Evolutionary conservation across 2,797 vertebrate species (phyloP), one percentile per base, ranked within the genome.

Genomic region (Cottoperca gobio): DNA sequence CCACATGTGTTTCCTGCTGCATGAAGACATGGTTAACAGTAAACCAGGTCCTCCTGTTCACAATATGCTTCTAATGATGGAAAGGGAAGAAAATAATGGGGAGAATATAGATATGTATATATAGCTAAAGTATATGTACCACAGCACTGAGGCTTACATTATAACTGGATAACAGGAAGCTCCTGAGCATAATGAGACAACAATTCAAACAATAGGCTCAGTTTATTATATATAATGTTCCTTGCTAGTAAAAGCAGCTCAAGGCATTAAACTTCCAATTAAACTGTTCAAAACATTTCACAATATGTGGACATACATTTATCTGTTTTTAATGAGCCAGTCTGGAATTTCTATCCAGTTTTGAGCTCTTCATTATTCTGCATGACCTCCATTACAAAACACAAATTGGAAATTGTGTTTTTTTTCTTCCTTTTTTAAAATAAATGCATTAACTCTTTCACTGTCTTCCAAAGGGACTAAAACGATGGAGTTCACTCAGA

Each of bases 251-350:
- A 26, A 43, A 52, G 43, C 67, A 42, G 64, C 74, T 58, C 13
- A 26, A 69, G 31, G 11, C 70, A 52, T 11, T 64, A n/a, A 59
- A 50, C 17, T 54, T 35, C 23, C 60, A 61, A 78, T 60, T 46
- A 70, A 76, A 74, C 63, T 10, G 7, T 19, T 31, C 61, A 49
- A 49, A 77, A 69, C 48, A 49, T 61, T 57, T 50, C 17, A 61
- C 33, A 64, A 70, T 55, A 63, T 62, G 59, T 45, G 19, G 19
- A 72, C 33, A n/a, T 69, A 33, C 49, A 49, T 70, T 53, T 26
- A 66, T 80, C 55, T 58, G 61, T 53, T 76, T 71, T 65, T 70
- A 84, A 89, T 84, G 64, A 87, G 54, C 24, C 17, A 5, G 62
- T 42, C 61, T 43, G 48, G 53, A 76, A 62, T 66, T 78, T 39